Percentiles rank a stretch among this genome's conserved stretches.
These are phyloP conservation scores for Agrotis exclamationis DNA, from an alignment of 2,888 invertebrate species.

Conservation along the genomic window DNA sequence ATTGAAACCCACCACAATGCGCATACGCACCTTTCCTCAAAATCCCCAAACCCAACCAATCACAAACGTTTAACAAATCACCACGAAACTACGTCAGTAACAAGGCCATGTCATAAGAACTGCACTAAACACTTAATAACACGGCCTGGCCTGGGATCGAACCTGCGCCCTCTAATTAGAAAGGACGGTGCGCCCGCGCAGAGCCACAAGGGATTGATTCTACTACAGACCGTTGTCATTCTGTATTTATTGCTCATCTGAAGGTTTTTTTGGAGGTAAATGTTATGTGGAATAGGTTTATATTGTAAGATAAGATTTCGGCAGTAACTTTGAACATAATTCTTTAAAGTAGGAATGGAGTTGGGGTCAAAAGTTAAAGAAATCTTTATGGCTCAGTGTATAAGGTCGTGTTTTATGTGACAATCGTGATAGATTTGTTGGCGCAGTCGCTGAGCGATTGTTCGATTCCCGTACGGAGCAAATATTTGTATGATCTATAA, in stretches of 20 bases:
- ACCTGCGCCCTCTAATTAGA: constrained; percentile 80
- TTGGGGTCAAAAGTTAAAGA: too few species aligned
- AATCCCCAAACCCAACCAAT: constrained; percentile 26
- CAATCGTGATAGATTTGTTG: too few species aligned
- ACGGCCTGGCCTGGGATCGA: constrained; percentile 68
- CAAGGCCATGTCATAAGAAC: constrained; percentile 58
- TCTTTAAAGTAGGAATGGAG: too few species aligned
- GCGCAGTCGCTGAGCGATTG: too few species aligned
- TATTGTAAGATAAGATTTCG: too few species aligned
- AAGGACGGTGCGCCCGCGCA: constrained; percentile 59
- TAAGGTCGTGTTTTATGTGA: too few species aligned
- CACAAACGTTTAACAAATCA: constrained; percentile 43
- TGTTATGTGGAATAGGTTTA: constrained; percentile 41
- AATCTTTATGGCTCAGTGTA: too few species aligned
- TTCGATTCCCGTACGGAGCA: too few species aligned
- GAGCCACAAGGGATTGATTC: constrained; percentile 78
- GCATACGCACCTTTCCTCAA: constrained; percentile 5
- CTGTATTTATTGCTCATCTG: constrained; percentile 78
- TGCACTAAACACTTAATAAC: constrained; percentile 80
- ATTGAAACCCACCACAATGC: neutral
- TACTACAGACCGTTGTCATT: constrained; percentile 87
- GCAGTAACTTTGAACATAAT: too few species aligned
- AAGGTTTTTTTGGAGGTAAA: constrained; percentile 20
- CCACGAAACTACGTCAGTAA: constrained; percentile 39
- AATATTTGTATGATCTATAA: too few species aligned